Base-by-base conservation (phyloP, 2,888 invertebrate genomes). In the Cosmia pyralina region DNA sequence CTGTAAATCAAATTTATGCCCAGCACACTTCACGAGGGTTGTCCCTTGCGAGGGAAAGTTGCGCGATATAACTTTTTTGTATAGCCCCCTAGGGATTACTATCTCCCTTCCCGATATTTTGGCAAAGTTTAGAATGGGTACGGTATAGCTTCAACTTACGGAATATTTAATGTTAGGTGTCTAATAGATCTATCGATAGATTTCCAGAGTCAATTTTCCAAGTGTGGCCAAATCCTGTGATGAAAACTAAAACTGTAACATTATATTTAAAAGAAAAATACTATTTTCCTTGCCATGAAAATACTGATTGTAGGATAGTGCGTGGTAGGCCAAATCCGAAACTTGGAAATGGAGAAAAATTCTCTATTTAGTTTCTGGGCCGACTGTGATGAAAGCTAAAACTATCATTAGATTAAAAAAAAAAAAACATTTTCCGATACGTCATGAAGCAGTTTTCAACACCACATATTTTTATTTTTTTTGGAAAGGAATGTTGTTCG, bases 51-150 rank as follows among this genome's bases (percentile, higher is more conserved):
- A 67, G 75, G 66, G 75, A 53, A 66, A 58, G 28, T 55, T 55
- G n/a, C 22, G 34, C 22, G 34, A n/a, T 55, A n/a, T 60, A 59
- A 46, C 46, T 15, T 55, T 11, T 34, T 52, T 41, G 22, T 48
- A 19, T 52, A 34, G 13, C 10, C 38, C 78, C 63, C 38, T 59
- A 46, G 46, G 38, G 50, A 60, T 73, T 57, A 55, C n/a, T 57
- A 13, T 50, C 71, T 15, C 74, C 55, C 60, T 52, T 34, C 22
- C 22, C 13, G 19, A 17, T 63, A 70, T 70, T 75, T 38, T 69
- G 44, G 28, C n/a, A 58, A 55, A 17, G 28, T 46, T 70, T 58
- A 17, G 19, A 46, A 53, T 38, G 41, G 41, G 22, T 5, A 13
- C 62, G 34, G 5, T 8, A 15, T 0, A 41, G 53, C 28, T 41